A percentile compares a stretch with the other conserved stretches of the same genome.
Conservation (phyloP, 1,140 invertebrate genomes). For the Listronotus oregonensis region DNA sequence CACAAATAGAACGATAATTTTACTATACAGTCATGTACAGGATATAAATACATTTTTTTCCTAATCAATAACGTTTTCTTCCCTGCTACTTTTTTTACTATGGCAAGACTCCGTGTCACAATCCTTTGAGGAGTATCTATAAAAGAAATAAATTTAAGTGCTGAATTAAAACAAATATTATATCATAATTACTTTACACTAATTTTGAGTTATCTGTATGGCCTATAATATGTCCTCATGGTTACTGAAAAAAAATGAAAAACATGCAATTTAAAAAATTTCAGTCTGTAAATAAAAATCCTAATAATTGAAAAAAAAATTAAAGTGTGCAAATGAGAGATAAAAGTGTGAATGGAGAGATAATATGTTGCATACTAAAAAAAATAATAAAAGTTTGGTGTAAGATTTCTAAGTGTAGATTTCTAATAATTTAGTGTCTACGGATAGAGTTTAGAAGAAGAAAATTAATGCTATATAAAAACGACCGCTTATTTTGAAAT, state of each 20-base stretch:
- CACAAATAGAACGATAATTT: neutral
- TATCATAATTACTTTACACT: conserved; percentile 33
- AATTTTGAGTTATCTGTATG: conserved; percentile 26
- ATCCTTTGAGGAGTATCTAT: conserved; percentile 39
- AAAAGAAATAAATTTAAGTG: conserved; percentile 20
- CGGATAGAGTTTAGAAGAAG: too few relatives aligned
- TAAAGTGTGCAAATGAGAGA: too few relatives aligned
- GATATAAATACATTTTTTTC: neutral
- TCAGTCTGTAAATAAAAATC: too few relatives aligned
- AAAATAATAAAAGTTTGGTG: too few relatives aligned
- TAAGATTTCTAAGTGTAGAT: too few relatives aligned
- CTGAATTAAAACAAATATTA: conserved; percentile 4
- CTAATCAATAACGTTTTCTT: conserved; percentile 23
- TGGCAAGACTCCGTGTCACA: conserved; percentile 41
- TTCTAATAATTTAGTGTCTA: too few relatives aligned
- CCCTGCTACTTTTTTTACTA: conserved; percentile 41
- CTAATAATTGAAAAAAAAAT: too few relatives aligned
- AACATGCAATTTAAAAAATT: neutral
- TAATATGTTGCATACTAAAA: too few relatives aligned
- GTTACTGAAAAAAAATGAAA: conserved; percentile 35
- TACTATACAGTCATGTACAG: neutral
- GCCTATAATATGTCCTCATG: conserved; percentile 29
- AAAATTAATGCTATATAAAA: too few relatives aligned
- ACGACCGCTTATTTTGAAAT: too few relatives aligned
- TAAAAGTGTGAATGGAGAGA: too few relatives aligned